Base-by-base conservation (phyloP, 1,140 invertebrate genomes). In the Drosophila dunni region DNA sequence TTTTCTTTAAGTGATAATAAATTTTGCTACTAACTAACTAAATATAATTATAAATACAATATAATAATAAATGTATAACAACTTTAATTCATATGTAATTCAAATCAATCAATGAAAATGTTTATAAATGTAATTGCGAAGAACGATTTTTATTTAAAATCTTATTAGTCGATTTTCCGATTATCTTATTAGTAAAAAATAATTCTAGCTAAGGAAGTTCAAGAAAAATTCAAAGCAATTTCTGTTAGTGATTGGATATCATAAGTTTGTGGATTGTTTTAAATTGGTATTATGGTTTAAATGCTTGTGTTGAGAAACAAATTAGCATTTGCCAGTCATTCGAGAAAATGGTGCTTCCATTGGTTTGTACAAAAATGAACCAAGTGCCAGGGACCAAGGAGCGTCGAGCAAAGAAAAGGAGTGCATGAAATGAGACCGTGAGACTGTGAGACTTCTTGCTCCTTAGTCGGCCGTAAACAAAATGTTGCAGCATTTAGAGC, bases 401-500 rank as follows among this genome's bases (percentile, higher is more conserved):
- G 36, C 38, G 9, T 34, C 7, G 36, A 10, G 3, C 8, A 36
- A 40, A 13, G 5, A 36, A 40, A 13, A 11, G 36, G 7, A 45
- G 46, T 17, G 48, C 44, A n/a, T 48, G 15, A 46, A 54, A 51
- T 50, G 9, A 54, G 36, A 15, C 45, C 29, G 5, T 45, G 44
- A 45, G 36, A 15, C 45, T 36, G 5, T 45, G 44, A 45, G 33
- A 38, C 34, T 54, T 9, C 34, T 56, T 17, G 40, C 58, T 69
- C 44, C 63, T 79, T n/a, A 58, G 53, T 74, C 42, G 77, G 69
- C 64, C 76, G 79, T 76, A 81, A 81, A 78, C 64, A 81, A 81
- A 81, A 78, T 82, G 65, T 78, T 78, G 75, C 75, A 54, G 69
- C 79, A 82, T 82, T 82, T 69, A 62, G 75, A 69, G 61, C 60